These are phyloP conservation scores for Echeneis naucrates DNA, from an alignment of 2,797 vertebrate genomes.

Conservation along the genomic window DNA sequence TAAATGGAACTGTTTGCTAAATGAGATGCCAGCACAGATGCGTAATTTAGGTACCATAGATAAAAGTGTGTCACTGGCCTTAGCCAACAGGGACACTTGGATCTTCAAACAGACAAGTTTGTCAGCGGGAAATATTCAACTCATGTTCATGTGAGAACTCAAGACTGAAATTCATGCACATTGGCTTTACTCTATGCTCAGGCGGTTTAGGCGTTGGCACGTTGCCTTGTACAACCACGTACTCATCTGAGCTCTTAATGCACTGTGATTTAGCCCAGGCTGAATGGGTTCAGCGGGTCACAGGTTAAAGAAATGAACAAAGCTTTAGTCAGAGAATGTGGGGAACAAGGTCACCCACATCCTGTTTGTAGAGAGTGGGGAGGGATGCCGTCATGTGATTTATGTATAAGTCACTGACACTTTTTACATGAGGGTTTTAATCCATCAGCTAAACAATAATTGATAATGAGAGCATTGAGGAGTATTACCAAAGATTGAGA, in stretches of 20 bases:
- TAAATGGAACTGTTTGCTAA: not conserved
- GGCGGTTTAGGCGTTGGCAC: conserved; percentile 19
- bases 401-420: conserved; percentile 27
- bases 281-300: conserved; percentile 39
- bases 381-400: conserved; percentile 57
- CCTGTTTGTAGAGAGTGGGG: conserved; percentile 32
- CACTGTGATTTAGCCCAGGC: conserved; percentile 30
- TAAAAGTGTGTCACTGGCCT: conserved; percentile 14
- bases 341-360: conserved; percentile 43
- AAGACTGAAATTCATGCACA: conserved; percentile 24
- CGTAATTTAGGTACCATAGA: conserved; percentile 31
- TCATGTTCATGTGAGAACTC: conserved; percentile 17
- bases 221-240: conserved; percentile 29
- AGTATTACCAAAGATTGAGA: not conserved
- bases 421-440: conserved; percentile 23
- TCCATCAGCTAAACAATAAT: conserved; percentile 20
- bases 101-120: conserved; percentile 38
- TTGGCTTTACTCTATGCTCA: conserved; percentile 6
- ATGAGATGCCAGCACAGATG: conserved; percentile 13
- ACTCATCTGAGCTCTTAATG: conserved; percentile 37
- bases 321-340: conserved; percentile 54
- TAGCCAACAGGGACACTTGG: not conserved
- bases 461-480: conserved; percentile 13
- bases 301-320: conserved; percentile 62
- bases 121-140: conserved; percentile 4